Evolutionary conservation across 2,113 vertebrate species (phyloP).

Genomic region (Microcebus tavaratra): DNA sequence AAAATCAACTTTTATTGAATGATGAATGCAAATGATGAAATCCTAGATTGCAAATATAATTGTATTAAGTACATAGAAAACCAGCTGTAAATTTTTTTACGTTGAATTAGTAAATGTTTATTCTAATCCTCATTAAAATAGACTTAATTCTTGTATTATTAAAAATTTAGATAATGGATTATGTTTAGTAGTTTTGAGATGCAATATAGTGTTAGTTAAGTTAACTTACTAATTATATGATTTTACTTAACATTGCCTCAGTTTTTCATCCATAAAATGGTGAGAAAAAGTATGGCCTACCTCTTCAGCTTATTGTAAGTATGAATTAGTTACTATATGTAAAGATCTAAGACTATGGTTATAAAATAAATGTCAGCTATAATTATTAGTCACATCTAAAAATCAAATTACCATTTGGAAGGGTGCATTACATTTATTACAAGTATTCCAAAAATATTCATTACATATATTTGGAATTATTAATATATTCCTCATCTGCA

Average conservation of each 20-base stretch:
- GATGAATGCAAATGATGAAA: slow-evolving; percentile 10
- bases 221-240: not conserved
- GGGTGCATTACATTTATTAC: not conserved
- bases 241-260: not conserved
- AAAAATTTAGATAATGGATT: not conserved
- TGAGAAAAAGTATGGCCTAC: not conserved
- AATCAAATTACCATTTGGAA: not conserved
- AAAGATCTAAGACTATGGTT: slow-evolving; percentile 5
- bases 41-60: slow-evolving; percentile 20
- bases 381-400: not conserved
- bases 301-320: not conserved
- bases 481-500: not conserved
- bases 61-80: not conserved
- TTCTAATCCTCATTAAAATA: not conserved
- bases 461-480: not conserved
- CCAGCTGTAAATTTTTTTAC: not conserved
- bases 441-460: slow-evolving; percentile 11
- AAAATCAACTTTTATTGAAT: slow-evolving; percentile 42
- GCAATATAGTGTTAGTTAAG: not conserved
- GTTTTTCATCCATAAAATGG: slow-evolving; percentile 12
- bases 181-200: not conserved
- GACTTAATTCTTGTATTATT: not conserved
- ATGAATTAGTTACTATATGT: not conserved
- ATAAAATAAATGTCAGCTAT: slow-evolving; percentile 3
- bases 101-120: slow-evolving; percentile 15